A percentile compares a stretch with the other conserved stretches of the same genome.
These are phyloP conservation scores for Pseudanteris insignis DNA, from an alignment of 2,888 invertebrate genomes.

Conservation along the genomic window DNA sequence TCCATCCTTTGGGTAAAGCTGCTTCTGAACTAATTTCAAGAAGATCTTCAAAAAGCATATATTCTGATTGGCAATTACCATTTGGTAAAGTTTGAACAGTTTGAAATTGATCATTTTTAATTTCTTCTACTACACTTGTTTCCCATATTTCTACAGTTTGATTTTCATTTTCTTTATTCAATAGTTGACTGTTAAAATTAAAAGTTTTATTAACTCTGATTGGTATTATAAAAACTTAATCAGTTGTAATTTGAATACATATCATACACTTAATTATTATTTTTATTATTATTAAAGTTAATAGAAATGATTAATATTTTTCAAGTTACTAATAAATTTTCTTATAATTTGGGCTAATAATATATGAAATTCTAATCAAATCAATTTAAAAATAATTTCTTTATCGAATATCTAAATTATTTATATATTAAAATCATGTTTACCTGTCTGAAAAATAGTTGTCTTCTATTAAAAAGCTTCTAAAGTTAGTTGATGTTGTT, in stretches of 20 bases:
- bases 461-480: constrained; percentile 1
- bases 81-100: constrained; percentile 8
- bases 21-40: constrained; percentile 60
- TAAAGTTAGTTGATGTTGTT: too few relatives aligned
- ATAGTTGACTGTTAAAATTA: constrained; percentile 8
- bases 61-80: constrained; percentile 32
- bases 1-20: constrained; percentile 58
- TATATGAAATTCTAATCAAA: too few relatives aligned
- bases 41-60: constrained; percentile 60
- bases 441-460: constrained; percentile 18
- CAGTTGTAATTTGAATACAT: too few relatives aligned
- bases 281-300: too few relatives aligned
- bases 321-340: too few relatives aligned
- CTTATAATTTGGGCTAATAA: too few relatives aligned
- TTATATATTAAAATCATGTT: too few relatives aligned
- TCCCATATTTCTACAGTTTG: constrained; percentile 37
- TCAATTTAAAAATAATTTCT: neutral
- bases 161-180: constrained; percentile 18
- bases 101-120: constrained; percentile 7
- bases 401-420: too few relatives aligned
- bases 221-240: too few relatives aligned
- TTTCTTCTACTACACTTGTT: constrained; percentile 6
- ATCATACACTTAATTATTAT: too few relatives aligned
- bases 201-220: constrained; percentile 1
- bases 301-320: too few relatives aligned